Base-by-base conservation (phyloP, 2,888 invertebrate genomes). In the Teleiodes luculella region DNA sequence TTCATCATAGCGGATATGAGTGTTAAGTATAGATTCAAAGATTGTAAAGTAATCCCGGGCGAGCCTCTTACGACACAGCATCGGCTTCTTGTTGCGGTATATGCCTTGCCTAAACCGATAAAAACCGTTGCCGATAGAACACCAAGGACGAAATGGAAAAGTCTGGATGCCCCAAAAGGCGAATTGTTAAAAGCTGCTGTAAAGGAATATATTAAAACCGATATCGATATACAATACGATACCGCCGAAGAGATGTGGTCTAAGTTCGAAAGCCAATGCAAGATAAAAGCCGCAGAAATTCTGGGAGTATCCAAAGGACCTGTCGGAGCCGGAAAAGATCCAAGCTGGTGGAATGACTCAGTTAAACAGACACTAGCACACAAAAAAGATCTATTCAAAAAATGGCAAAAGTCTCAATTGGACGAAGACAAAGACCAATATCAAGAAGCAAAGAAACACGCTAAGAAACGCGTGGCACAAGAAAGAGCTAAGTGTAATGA, bases 341-440 rank as follows among this genome's bases (percentile, higher is more conserved):
- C 58, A 7, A 45, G 7, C 3, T 55, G 55, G 58, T 58, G 58
- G 58, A 46, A 55, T 13, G 48, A 50, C 4, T 33, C 33, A 11
- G 53, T 54, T 1, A 56, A 41, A 49, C 24, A 45, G 16, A 31
- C 3, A 13, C 3, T 58, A 20, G 20, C 49, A 47, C 49, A 47
- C 8, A 60, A 60, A 37, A 55, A 51, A 54, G 37, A 31, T 4
- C 36, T 48, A 37, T 60, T 60, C 39, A 60, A 60, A 51, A 10
- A 37, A 35, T 58, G 56, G 60, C 60, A 58, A 51, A 18, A 52
- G 33, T 52, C 58, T 8, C 18, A 51, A 41, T n/a, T 18, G 2
- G 58, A 53, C 6, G 52, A 36, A 8, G 60, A 57, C 50, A 53
- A 8, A 11, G 8, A 46, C 6, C 41, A 24, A 13, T 57, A 60